Evolutionary conservation across 1,140 invertebrate genomes (phyloP), one percentile per base, ranked within the genome.

Genomic region (Gryllus bimaculatus): DNA sequence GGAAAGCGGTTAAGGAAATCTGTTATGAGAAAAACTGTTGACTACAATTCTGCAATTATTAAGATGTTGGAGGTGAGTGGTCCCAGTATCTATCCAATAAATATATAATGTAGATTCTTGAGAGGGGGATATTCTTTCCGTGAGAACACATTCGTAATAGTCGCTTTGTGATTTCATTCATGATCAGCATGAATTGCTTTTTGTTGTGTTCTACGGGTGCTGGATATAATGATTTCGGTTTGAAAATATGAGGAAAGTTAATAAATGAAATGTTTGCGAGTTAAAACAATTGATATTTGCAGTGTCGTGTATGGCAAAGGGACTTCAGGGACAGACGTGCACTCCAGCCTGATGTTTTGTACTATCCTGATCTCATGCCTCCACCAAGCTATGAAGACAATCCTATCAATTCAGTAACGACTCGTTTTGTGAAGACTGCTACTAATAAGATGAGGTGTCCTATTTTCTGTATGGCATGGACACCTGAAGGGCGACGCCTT

Each of bases 361-460:
- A 95, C 85, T 93, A 93, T 83, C 94, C 94, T 0, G 93, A 95
- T 85, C 86, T 98, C 83, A 87, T 95, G 83, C 96, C 96, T 47
- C 97, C 97, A 20, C 92, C 93, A 47, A 93, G 92, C 84, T 95
- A 96, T 84, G 89, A 93, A 74, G 94, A 98, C 84, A 98, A 98
- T 87, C 95, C 98, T 8, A 97, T 97, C 80, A 99, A 99, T 89
- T 94, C 96, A 83, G 96, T 99, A 7, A 98, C 96, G 7, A 98
- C 97, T 20, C 88, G 93, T 83, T 99, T 99, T 88, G 97, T 99
- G 3, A 95, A 99, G 86, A 97, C 97, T 48, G 98, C 98, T 12
- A 99, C 98, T 75, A 99, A 99, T 88, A 99, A 99, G 91, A 98
- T 99, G 92, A 90, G 97, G 83, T 99, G 98, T 88, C 98, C 98